Conservation (phyloP, 2,888 invertebrate species). For the Hyalella azteca region DNA sequence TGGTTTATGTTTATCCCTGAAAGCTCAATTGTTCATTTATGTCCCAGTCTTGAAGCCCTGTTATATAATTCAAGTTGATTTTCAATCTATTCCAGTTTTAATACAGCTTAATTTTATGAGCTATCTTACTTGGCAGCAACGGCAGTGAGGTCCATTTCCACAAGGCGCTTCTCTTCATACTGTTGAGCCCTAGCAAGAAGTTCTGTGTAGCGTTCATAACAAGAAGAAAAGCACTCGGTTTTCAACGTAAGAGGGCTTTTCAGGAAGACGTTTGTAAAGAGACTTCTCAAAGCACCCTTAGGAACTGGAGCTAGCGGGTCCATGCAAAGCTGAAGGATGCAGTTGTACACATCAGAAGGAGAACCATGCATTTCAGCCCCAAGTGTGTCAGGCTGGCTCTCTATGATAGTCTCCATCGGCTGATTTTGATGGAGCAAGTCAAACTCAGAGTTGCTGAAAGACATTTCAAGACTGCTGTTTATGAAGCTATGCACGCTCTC, state of each 20-base stretch:
- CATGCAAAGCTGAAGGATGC: neutral
- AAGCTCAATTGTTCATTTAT: too few relatives aligned
- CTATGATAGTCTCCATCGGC: neutral
- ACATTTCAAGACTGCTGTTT: neutral
- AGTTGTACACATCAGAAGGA: neutral
- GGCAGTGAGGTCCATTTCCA: neutral
- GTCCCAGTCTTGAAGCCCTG: too few relatives aligned
- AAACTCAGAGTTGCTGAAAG: too few relatives aligned
- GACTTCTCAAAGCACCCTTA: neutral
- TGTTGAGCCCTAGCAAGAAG: neutral
- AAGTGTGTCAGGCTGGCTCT: neutral
- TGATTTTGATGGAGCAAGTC: too few relatives aligned
- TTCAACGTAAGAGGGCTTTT: neutral
- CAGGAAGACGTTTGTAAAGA: neutral
- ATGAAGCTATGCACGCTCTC: neutral
- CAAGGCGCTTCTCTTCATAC: neutral
- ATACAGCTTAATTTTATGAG: too few relatives aligned
- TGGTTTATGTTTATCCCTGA: too few relatives aligned
- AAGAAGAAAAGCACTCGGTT: neutral
- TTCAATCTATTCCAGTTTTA: too few relatives aligned
- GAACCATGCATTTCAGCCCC: neutral
- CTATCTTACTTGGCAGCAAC: slow-evolving; percentile 25
- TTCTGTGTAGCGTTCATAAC: slow-evolving; percentile 7
- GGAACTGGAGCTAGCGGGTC: neutral
- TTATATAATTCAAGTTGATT: too few relatives aligned